Conservation (phyloP, 2,797 vertebrate genomes). For the Linurgus olivaceus region DNA sequence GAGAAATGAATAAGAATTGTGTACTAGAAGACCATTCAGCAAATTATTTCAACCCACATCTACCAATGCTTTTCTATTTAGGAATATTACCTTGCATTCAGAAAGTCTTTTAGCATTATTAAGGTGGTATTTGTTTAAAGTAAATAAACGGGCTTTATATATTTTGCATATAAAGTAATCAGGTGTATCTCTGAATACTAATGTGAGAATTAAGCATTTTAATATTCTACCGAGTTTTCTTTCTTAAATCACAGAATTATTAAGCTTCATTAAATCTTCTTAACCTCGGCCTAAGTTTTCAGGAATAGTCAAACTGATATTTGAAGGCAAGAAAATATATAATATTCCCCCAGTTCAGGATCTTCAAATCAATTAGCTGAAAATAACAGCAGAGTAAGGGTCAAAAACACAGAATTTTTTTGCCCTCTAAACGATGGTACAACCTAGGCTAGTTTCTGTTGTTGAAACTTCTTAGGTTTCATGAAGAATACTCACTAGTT, state of each 20-base stretch:
- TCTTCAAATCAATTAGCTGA: neutral
- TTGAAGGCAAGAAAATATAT: neutral
- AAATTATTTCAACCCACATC: neutral
- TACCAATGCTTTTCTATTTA: neutral
- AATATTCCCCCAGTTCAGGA: neutral
- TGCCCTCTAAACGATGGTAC: neutral
- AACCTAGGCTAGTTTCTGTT: neutral
- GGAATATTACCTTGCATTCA: neutral
- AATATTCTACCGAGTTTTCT: neutral
- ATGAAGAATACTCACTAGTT: neutral
- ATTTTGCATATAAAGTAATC: neutral
- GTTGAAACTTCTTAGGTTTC: neutral
- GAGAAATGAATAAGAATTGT: neutral
- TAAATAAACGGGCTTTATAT: neutral
- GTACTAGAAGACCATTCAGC: neutral
- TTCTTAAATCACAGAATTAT: neutral
- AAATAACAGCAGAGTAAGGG: neutral
- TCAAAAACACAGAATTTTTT: neutral
- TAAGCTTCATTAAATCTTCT: neutral
- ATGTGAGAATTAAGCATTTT: neutral
- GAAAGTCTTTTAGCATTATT: neutral
- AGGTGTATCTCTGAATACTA: neutral
- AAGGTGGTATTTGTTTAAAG: neutral
- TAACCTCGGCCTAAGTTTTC: neutral
- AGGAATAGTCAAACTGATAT: neutral